Conservation (phyloP, 2,113 vertebrate genomes). For the Misgurnus mizolepis region DNA sequence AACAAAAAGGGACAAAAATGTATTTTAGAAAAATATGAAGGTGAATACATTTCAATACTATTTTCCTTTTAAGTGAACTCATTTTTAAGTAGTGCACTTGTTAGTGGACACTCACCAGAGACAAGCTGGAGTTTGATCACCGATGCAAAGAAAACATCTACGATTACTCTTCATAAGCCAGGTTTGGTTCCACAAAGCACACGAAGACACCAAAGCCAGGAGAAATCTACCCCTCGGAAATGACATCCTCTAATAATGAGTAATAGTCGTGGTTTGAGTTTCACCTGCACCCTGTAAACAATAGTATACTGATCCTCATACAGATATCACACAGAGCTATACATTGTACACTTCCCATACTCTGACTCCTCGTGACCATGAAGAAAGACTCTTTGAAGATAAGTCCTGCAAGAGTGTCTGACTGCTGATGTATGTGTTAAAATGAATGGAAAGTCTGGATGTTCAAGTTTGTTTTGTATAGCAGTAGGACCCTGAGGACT, state of each 20-base stretch:
- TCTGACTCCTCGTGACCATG: conserved; percentile 38
- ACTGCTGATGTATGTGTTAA: conserved; percentile 31
- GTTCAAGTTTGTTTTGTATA: conserved; percentile 43
- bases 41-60: no score
- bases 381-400: conserved; percentile 46
- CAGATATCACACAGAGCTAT: conserved; percentile 68
- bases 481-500: conserved; percentile 76
- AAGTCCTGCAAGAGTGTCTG: conserved; percentile 38
- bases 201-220: conserved; percentile 63
- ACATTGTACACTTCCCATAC: conserved; percentile 69
- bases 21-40: no score
- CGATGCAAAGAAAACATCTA: conserved; percentile 65
- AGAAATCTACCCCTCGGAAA: conserved; percentile 76
- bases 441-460: conserved; percentile 33
- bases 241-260: conserved; percentile 65
- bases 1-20: no score
- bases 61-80: no score
- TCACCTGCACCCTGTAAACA: conserved; percentile 69
- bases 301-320: conserved; percentile 71
- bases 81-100: not conserved
- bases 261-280: conserved; percentile 75
- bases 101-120: conserved; percentile 9
- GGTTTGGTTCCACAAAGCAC: conserved; percentile 60
- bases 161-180: conserved; percentile 73
- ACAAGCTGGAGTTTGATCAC: conserved; percentile 73